Percentiles rank a stretch among this genome's conserved stretches.
phyloP scores from a whole-genome alignment of 2,888 invertebrate genomes.

The Globia sparganii region DNA sequence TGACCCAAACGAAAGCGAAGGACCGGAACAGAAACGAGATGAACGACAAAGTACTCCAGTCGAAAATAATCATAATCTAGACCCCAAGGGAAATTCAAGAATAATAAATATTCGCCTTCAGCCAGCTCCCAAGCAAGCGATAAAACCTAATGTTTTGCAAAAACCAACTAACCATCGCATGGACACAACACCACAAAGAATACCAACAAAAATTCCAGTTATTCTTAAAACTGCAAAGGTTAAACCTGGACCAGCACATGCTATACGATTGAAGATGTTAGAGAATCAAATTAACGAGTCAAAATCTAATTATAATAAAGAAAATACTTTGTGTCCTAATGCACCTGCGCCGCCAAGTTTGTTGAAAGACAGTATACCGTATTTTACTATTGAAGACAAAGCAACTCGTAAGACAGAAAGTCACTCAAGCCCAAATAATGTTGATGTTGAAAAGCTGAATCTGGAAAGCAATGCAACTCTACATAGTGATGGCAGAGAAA shows the following conservation, averaged over 20 bases:
- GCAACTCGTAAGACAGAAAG: constrained; percentile 6
- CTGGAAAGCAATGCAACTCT: constrained; percentile 6
- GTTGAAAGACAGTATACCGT: constrained; percentile 14
- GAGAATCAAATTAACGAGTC: constrained; percentile 11
- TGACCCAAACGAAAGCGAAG: constrained; percentile 21
- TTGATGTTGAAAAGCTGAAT: not conserved
- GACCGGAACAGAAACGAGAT: constrained; percentile 38
- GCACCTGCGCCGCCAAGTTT: not conserved
- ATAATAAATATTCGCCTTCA: constrained; percentile 16
- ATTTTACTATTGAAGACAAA: constrained; percentile 47
- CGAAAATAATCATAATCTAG: constrained; percentile 13
- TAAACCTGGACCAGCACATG: constrained; percentile 33
- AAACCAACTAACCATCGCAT: constrained; percentile 13
- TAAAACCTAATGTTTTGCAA: constrained; percentile 10
- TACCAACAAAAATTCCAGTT: constrained; percentile 50
- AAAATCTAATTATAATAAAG: constrained; percentile 10
- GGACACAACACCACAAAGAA: constrained; percentile 33
- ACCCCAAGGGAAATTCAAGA: constrained; percentile 26
- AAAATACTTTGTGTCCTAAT: not conserved
- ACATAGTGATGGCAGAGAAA: constrained; percentile 9
- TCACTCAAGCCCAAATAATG: not conserved
- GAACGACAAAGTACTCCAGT: constrained; percentile 43
- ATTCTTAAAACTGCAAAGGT: constrained; percentile 48
- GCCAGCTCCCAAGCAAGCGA: not conserved
- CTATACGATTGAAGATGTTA: constrained; percentile 39